phyloP scores from a whole-genome alignment of 1,140 invertebrate genomes.

The Diachasma alloeum region DNA sequence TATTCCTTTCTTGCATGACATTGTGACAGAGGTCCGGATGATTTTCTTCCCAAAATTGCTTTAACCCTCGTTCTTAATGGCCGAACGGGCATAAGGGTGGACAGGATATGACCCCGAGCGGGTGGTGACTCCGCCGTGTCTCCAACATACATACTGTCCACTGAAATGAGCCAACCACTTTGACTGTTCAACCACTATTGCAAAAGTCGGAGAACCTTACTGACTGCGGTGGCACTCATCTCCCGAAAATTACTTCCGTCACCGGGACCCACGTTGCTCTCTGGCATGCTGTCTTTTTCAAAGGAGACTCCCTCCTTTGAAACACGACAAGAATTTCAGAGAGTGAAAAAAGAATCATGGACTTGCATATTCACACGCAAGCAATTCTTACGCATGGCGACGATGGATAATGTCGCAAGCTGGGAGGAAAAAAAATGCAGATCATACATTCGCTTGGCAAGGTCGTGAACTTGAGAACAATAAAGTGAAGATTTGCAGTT shows the following conservation, averaged over 20 bases:
- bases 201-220: conserved; percentile 39
- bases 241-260: conserved; percentile 64
- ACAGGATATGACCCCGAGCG: conserved; percentile 62
- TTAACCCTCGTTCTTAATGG: conserved; percentile 37
- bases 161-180: conserved; percentile 61
- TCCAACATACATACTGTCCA: conserved; percentile 46
- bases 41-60: conserved; percentile 49
- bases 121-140: conserved; percentile 25
- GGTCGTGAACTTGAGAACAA: conserved; percentile 6
- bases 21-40: not conserved
- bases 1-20: not conserved
- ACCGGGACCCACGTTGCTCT: conserved; percentile 19
- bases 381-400: not conserved
- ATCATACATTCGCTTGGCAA: not conserved
- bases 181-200: conserved; percentile 64
- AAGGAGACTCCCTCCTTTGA: not conserved
- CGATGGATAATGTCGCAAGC: not conserved
- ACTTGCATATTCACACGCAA: not conserved
- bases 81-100: conserved; percentile 42
- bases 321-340: not conserved
- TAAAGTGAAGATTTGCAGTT: not conserved
- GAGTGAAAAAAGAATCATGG: not conserved
- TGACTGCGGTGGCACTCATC: conserved; percentile 51
- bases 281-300: conserved; percentile 10
- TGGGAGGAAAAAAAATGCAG: not conserved